Base-by-base conservation (phyloP, 2,113 vertebrate genomes). In the Alethe castanea region DNA sequence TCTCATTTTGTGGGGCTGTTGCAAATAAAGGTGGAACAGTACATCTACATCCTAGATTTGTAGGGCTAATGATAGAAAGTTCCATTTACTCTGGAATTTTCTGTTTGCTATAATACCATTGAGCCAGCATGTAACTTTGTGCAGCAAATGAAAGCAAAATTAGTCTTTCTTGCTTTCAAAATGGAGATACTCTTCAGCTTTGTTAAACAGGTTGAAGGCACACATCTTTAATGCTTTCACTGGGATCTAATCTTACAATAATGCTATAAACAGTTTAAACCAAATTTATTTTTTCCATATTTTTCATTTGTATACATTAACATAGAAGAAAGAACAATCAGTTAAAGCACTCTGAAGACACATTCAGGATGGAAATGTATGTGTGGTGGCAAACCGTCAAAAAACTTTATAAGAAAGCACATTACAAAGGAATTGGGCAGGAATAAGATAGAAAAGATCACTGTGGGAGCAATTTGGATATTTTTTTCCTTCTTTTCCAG, bases 61-160 rank as follows among this genome's bases (percentile, higher is more conserved):
- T 60, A 83, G 53, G 60, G 40, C 35, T 85, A 79, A 67, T 52
- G 29, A 38, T 35, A 72, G 52, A 86, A 89, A 84, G n/a, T 71
- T 61, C 24, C n/a, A 71, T 92, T 89, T 91, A 56, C 61, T 44
- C 33, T 47, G 29, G 36, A 84, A 79, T 92, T 92, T 95, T 95
- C 57, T 92, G 23, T 79, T 91, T 81, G 42, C 24, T 73, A 1
- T 90, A 77, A 44, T 59, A 47, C 35, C 18, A 28, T 25, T 88
- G 64, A 78, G n/a, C 28, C 74, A 78, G 19, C 8, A 40, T 0
- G 0, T 60, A 71, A 83, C 52, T 82, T 80, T 59, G 20, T 52
- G 48, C 36, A 70, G 64, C 17, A 67, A 61, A 67, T 78, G 40
- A 90, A 92, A 92, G 60, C 57, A 91, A 88, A 90, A 64, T 52